Conservation (phyloP, 1,140 invertebrate genomes). For the Eciton burchellii region DNA sequence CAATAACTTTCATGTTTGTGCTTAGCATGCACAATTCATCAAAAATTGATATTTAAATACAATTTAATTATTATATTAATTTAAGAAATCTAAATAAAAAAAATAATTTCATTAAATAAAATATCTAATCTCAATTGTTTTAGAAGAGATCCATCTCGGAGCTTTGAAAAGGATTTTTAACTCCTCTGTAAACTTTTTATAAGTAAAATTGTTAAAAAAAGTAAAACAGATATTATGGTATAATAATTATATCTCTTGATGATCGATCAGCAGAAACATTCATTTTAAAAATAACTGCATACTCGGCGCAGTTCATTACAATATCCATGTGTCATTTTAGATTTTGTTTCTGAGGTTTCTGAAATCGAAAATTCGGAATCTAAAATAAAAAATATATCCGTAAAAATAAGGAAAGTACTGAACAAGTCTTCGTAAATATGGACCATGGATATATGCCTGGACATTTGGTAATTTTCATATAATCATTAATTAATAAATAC, state of each 20-base stretch:
- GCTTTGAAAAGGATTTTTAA: too few species aligned
- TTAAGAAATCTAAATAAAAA: too few species aligned
- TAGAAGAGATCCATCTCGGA: too few species aligned
- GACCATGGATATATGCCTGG: slow-evolving; percentile 70
- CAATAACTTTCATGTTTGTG: too few species aligned
- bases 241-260: not conserved
- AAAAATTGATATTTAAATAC: too few species aligned
- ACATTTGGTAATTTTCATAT: slow-evolving; percentile 67
- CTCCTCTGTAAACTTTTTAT: too few species aligned
- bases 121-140: too few species aligned
- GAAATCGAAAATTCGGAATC: not conserved
- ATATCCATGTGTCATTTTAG: not conserved
- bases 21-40: too few species aligned
- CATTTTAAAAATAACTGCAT: slow-evolving; percentile 30
- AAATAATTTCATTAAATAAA: too few species aligned
- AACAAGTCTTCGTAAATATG: slow-evolving; percentile 46
- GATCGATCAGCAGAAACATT: slow-evolving; percentile 18
- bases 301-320: slow-evolving; percentile 1
- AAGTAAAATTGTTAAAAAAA: too few species aligned
- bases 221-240: too few species aligned
- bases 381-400: not conserved
- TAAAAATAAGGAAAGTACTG: not conserved
- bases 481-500: slow-evolving; percentile 1
- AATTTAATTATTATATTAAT: too few species aligned
- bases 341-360: not conserved